These are phyloP conservation scores for Anoplius nigerrimus DNA, from an alignment of 2,888 invertebrate species.

Conservation along the genomic window DNA sequence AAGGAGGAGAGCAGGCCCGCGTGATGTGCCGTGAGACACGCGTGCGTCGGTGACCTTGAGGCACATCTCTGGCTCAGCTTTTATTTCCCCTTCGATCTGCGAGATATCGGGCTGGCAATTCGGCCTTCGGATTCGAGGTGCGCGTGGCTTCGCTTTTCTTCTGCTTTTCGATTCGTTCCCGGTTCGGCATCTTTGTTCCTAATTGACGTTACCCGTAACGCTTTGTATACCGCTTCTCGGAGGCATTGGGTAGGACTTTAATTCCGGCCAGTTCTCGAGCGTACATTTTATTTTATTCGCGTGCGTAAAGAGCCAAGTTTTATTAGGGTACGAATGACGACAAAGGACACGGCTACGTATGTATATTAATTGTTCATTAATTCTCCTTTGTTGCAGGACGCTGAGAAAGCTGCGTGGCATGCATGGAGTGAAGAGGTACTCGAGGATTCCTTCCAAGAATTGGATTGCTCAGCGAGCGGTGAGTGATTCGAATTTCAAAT, in stretches of 20 bases:
- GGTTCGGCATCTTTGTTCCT: background rate
- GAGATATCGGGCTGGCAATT: background rate
- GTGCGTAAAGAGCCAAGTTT: background rate
- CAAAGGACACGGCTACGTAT: too few species aligned
- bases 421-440: too few species aligned
- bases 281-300: background rate
- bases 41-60: background rate
- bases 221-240: too few species aligned
- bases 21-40: background rate
- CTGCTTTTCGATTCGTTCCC: background rate
- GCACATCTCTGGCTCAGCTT: background rate
- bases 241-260: background rate
- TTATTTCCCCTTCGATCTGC: conserved; percentile 4
- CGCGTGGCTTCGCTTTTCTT: conserved; percentile 5
- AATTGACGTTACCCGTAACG: background rate
- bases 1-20: background rate
- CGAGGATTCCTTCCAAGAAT: too few species aligned
- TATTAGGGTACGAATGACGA: too few species aligned
- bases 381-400: too few species aligned
- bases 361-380: too few species aligned
- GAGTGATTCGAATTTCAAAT: too few species aligned
- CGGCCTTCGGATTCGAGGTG: conserved; percentile 5
- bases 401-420: too few species aligned
- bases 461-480: too few species aligned
- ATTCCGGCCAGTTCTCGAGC: background rate